Conservation (phyloP, 2,888 invertebrate species). For the Zaprionus bogoriensis region DNA sequence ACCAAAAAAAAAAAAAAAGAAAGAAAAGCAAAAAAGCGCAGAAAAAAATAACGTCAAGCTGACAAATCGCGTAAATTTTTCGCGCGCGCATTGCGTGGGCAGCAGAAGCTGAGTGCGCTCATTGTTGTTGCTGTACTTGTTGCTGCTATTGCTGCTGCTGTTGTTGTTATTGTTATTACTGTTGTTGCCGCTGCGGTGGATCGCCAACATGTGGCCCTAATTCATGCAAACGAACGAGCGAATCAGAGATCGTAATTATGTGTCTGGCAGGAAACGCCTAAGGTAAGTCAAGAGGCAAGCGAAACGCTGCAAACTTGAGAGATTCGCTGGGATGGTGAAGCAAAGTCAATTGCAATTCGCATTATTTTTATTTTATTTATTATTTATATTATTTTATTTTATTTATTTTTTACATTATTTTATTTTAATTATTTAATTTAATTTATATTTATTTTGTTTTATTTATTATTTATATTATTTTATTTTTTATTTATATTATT, state of each 20-base stretch:
- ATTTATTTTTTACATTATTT: too few relatives aligned
- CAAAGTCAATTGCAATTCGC: too few relatives aligned
- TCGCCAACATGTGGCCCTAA: conserved; percentile 72
- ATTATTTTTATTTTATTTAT: too few relatives aligned
- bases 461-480: too few relatives aligned
- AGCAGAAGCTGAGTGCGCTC: conserved; percentile 37
- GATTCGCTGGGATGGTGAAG: neutral
- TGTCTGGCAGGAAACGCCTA: conserved; percentile 62
- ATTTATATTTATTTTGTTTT: too few relatives aligned
- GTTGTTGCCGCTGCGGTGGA: conserved; percentile 10
- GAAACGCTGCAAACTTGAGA: neutral
- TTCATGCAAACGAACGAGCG: conserved; percentile 60
- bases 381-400: too few relatives aligned
- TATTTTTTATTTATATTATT: too few relatives aligned
- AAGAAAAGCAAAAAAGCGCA: conserved; percentile 1
- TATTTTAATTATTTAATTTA: too few relatives aligned
- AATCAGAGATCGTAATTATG: conserved; percentile 45
- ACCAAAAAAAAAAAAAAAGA: conserved; percentile 6
- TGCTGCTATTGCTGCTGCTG: neutral
- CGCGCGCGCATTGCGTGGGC: conserved; percentile 75
- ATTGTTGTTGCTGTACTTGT: conserved; percentile 14
- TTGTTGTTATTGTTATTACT: conserved; percentile 11
- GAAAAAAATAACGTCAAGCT: conserved; percentile 53
- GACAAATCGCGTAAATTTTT: conserved; percentile 74
- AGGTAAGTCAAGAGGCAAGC: conserved; percentile 32